phyloP scores from a whole-genome alignment of 2,888 invertebrate species.

The Agrotis segetum region DNA sequence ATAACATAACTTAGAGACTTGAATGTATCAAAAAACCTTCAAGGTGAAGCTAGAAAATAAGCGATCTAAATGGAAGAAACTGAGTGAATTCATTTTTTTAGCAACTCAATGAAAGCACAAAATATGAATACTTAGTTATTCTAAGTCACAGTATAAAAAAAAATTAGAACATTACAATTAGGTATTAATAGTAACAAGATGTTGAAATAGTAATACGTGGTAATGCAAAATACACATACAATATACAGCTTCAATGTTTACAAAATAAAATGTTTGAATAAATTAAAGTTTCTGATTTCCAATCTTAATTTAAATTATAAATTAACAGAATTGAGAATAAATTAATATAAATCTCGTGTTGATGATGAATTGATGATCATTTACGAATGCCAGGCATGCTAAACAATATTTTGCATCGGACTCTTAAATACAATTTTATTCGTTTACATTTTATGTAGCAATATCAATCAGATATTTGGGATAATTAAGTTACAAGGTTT shows the following conservation, averaged over 20 bases:
- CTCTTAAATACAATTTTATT: slow-evolving; percentile 64
- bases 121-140: background rate
- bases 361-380: slow-evolving; percentile 63
- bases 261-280: background rate
- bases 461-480: slow-evolving; percentile 73
- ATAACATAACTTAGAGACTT: background rate
- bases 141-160: too few species aligned
- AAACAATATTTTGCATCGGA: slow-evolving; percentile 57
- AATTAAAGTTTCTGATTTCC: slow-evolving; percentile 35
- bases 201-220: slow-evolving; percentile 13
- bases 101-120: background rate
- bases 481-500: slow-evolving; percentile 72
- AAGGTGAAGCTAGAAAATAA: background rate
- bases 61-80: background rate
- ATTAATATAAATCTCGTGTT: slow-evolving; percentile 59
- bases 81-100: background rate
- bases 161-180: background rate
- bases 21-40: background rate
- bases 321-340: slow-evolving; percentile 62
- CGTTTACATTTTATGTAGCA: slow-evolving; percentile 65
- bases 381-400: slow-evolving; percentile 47
- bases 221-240: background rate
- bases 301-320: slow-evolving; percentile 56
- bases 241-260: slow-evolving; percentile 13
- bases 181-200: background rate